Percentiles rank a stretch among this genome's conserved stretches.
Evolutionary conservation across 2,888 invertebrate genomes (phyloP).

Genomic region (Saturnia japonica): DNA sequence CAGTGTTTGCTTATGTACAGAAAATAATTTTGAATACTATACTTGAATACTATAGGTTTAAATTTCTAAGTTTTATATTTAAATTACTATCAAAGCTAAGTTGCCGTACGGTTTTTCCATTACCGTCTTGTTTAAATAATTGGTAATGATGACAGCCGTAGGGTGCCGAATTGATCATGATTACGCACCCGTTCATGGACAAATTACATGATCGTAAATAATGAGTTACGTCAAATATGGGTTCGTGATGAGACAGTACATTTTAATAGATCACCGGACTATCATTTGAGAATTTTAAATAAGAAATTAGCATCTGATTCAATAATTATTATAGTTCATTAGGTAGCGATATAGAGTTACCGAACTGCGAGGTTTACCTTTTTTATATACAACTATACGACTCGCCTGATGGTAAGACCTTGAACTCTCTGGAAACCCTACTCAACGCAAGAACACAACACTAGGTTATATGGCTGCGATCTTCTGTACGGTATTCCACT

Average conservation of each 20-base stretch:
- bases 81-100: background rate
- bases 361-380: background rate
- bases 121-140: conserved; percentile 60
- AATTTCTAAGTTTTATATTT: background rate
- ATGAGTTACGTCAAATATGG: conserved; percentile 4
- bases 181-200: conserved; percentile 18
- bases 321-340: background rate
- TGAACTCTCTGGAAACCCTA: background rate
- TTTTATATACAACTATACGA: too few relatives aligned
- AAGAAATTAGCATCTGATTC: background rate
- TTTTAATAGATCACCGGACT: background rate
- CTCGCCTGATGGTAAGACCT: background rate
- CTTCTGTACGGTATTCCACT: too few relatives aligned
- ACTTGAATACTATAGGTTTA: background rate
- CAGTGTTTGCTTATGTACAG: too few relatives aligned
- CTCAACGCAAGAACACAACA: too few relatives aligned
- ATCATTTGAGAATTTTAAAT: conserved; percentile 2
- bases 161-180: conserved; percentile 16
- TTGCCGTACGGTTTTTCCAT: conserved; percentile 1
- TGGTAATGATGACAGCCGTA: conserved; percentile 44
- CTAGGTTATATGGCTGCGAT: too few relatives aligned
- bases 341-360: background rate
- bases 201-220: conserved; percentile 17
- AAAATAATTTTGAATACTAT: too few relatives aligned
- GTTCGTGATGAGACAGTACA: conserved; percentile 1